Evolutionary conservation across 2,797 vertebrate genomes (phyloP), one percentile per base, ranked within the genome.

Genomic region (Huso huso): DNA sequence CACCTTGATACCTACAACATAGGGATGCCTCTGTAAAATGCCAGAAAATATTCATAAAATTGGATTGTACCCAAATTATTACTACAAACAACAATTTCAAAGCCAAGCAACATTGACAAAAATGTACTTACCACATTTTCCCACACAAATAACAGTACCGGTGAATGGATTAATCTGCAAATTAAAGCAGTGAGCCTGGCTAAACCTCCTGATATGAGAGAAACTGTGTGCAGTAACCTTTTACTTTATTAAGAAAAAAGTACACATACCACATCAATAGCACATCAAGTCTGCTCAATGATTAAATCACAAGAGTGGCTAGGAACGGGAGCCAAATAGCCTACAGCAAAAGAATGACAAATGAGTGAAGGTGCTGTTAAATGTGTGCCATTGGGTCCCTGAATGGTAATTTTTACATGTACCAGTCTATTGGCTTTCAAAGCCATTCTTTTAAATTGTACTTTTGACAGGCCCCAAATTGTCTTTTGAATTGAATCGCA

Each of bases 381-480:
- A 63, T 64, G 63, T 59, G 57, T 60, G 55, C 55, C 52, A 64
- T 57, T 48, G 13, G 61, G 53, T 67, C 62, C 58, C 55, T 60
- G 51, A 66, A 58, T 58, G 53, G 65, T 67, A 67, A 67, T 70
- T 70, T 67, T 70, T 52, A 65, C 37, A 52, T 53, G 60, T 61
- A 53, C n/a, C 13, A 62, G 48, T 70, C 63, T 57, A 72, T 62
- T 67, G 68, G 61, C 64, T 72, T 62, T 68, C 48, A 53, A 70
- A 67, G 65, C 63, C 68, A 61, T 70, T 65, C 61, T 37, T 70
- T 72, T 72, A 69, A 63, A 69, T 62, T 70, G 50, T 59, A 7
- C 12, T 15, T 69, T 72, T 69, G 71, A 69, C 68, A 72, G 61
- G 63, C 62, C 48, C 63, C 68, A 72, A 72, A 72, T 72, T 65